A percentile compares a stretch with the other conserved stretches of the same genome.
These are phyloP conservation scores for Anhinga anhinga DNA, from an alignment of 2,113 vertebrate genomes.

Conservation along the genomic window DNA sequence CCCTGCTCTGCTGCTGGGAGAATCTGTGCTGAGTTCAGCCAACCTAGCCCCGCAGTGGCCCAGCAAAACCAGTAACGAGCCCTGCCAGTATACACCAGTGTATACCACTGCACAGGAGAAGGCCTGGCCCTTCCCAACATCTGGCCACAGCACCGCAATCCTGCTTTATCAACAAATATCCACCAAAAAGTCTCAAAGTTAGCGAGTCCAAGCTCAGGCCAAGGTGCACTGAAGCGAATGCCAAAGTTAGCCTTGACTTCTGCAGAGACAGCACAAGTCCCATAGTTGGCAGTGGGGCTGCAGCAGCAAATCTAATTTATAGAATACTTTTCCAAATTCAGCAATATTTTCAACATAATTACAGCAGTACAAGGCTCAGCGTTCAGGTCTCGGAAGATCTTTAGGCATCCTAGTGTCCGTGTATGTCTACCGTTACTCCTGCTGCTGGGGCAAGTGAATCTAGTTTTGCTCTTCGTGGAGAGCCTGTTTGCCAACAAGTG, in stretches of 20 bases:
- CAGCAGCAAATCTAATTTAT: slow-evolving; percentile 25
- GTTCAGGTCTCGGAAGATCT: not conserved
- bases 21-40: not conserved
- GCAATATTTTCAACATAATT: slow-evolving; percentile 42
- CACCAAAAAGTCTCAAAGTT: not conserved
- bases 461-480: not conserved
- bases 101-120: not conserved
- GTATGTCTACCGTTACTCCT: not conserved
- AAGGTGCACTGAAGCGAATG: not conserved
- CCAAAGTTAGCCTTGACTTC: not conserved
- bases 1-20: not conserved
- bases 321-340: slow-evolving; percentile 20
- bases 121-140: not conserved
- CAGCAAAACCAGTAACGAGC: not conserved
- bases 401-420: not conserved
- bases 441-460: not conserved
- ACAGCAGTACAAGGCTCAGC: not conserved
- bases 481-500: not conserved
- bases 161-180: not conserved
- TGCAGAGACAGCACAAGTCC: slow-evolving; percentile 17
- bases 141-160: not conserved
- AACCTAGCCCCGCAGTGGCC: not conserved
- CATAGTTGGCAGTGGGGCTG: not conserved
- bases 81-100: not conserved
- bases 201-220: not conserved